Evolutionary conservation across 2,888 invertebrate genomes (phyloP).

Genomic region (Deladenus siricidicola): DNA sequence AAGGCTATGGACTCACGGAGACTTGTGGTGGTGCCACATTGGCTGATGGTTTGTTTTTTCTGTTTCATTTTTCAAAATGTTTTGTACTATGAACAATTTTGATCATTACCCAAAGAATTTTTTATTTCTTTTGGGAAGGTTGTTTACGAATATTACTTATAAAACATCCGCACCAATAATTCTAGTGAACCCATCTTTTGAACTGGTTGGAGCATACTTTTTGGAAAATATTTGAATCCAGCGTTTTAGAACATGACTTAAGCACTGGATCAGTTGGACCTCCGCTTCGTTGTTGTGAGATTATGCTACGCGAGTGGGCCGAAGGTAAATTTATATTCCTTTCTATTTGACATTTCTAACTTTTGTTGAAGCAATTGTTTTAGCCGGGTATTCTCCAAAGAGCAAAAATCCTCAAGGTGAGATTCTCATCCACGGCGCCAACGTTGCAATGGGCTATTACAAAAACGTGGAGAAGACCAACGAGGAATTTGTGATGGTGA

Average conservation of each 20-base stretch:
- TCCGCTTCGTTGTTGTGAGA: conserved; percentile 74
- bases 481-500: conserved; percentile 65
- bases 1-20: conserved; percentile 78
- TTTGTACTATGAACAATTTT: not conserved
- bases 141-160: too few species aligned
- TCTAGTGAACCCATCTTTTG: too few species aligned
- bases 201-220: too few species aligned
- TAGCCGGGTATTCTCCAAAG: conserved; percentile 68
- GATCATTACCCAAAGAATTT: not conserved
- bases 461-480: conserved; percentile 77
- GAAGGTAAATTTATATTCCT: conserved; percentile 64
- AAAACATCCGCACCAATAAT: too few species aligned
- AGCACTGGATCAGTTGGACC: conserved; percentile 78
- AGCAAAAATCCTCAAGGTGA: conserved; percentile 84
- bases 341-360: conserved; percentile 54
- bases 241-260: conserved; percentile 59
- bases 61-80: not conserved
- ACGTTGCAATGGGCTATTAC: conserved; percentile 86
- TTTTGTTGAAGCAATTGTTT: conserved; percentile 64
- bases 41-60: conserved; percentile 38
- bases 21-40: conserved; percentile 77
- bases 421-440: conserved; percentile 77
- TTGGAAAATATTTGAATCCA: not conserved
- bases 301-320: conserved; percentile 81
- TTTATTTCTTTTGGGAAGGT: too few species aligned